A percentile compares a stretch with the other conserved stretches of the same genome.
phyloP scores from a whole-genome alignment of 2,113 vertebrate species.

The Nycticebus coucang region DNA sequence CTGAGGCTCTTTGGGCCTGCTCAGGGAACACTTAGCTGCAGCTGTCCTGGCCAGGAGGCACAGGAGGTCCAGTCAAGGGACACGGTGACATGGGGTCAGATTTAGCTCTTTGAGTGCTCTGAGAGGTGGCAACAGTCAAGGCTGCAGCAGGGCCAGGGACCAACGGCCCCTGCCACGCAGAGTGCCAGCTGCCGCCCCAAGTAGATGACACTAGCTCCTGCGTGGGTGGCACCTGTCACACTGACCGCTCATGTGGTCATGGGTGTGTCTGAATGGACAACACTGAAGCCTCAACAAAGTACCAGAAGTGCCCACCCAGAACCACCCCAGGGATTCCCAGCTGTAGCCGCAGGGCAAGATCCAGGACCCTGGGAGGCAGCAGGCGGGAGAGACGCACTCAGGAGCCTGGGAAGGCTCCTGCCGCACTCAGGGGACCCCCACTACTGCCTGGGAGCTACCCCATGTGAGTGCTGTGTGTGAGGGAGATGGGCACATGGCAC shows the following conservation, averaged over 20 bases:
- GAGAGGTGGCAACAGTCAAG: no score
- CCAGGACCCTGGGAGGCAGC: background rate
- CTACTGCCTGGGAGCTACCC: background rate
- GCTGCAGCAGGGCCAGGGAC: background rate
- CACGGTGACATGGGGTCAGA: background rate
- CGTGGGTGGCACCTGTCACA: no score
- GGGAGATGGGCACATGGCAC: no score
- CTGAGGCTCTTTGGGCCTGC: background rate
- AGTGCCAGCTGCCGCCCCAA: background rate
- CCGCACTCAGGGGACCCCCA: background rate
- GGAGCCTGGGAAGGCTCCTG: background rate
- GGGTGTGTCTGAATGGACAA: background rate
- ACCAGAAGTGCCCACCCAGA: background rate
- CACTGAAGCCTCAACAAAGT: background rate
- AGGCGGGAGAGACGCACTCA: no score
- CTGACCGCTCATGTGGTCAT: rapidly evolving
- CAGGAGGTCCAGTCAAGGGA: background rate
- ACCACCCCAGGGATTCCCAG: background rate
- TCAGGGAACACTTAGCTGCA: background rate
- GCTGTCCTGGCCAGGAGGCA: background rate
- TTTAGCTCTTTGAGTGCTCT: background rate
- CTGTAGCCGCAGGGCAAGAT: background rate
- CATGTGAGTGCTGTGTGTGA: no score
- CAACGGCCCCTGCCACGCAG: background rate
- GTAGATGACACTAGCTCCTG: background rate